phyloP scores from a whole-genome alignment of 2,797 vertebrate genomes.

The Euthynnus affinis region DNA sequence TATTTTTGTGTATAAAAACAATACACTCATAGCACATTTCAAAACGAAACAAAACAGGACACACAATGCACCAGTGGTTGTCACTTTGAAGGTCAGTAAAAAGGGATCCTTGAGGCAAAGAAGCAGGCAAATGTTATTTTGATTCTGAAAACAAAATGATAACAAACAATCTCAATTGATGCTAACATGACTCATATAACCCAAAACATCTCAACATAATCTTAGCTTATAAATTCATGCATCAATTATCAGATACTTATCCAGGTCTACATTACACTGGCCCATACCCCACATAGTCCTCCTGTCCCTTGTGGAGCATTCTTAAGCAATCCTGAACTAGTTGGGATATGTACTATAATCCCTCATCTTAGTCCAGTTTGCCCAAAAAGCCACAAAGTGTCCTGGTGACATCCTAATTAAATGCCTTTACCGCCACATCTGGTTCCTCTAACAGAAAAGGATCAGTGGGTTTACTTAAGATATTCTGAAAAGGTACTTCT shows the following conservation, averaged over 20 bases:
- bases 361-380: neutral
- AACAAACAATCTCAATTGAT: neutral
- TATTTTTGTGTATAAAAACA: too few species aligned
- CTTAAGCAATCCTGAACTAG: neutral
- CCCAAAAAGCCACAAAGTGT: neutral
- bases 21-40: too few species aligned
- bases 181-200: neutral
- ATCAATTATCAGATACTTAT: neutral
- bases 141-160: neutral
- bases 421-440: constrained; percentile 3
- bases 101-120: neutral
- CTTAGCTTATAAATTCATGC: neutral
- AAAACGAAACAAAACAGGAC: too few species aligned
- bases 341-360: neutral
- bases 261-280: neutral
- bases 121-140: neutral
- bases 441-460: neutral
- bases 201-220: too few species aligned
- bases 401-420: constrained; percentile 14
- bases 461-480: neutral
- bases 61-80: too few species aligned
- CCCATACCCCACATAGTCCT: neutral
- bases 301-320: neutral
- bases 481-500: neutral
- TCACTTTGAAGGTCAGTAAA: neutral